Base-by-base conservation (phyloP, 1,140 invertebrate species). In the Armadillidium nasatum region DNA sequence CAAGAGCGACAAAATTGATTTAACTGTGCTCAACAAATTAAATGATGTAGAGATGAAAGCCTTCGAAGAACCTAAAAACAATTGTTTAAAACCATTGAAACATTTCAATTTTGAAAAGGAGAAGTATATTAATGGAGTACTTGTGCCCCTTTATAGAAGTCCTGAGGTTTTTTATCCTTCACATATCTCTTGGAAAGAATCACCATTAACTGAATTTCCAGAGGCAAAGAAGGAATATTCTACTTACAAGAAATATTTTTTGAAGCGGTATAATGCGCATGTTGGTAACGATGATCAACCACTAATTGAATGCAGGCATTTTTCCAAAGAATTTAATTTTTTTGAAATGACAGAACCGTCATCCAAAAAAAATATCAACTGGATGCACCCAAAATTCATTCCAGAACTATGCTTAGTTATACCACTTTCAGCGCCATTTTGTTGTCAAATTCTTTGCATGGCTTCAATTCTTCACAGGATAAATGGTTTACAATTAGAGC, bases 381-480 rank as follows among this genome's bases (percentile, higher is more conserved):
- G 69, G 21, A 44, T 68, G 19, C 73, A 67, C n/a, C 71, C 76
- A 11, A 67, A 45, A 13, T 76, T 78, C 44, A 70, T 80, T 10
- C 80, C 80, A 44, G 80, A 81, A 54, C 45, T 80, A 10, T 78
- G 78, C 71, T 74, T 72, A 13, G 22, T 81, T 15, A 33, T 79
- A 10, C 80, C 80, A 7, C 15, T 81, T 0, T 72, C 45, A 54
- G 80, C 74, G 19, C 73, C 78, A 43, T 44, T 81, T 19, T 81
- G 79, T 76, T 74, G 73, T 67, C 80, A 81, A 69, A 60, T 78
- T 15, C 71, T 74, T 54, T 74, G 74, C 15, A 43, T 81, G 19
- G 78, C 80, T 21, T 81, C 80, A 9, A 76, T 81, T 7, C 54
- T 81, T 15, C 67, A 78, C 69, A 75, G 80, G 23, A 43, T 81